phyloP scores from a whole-genome alignment of 2,888 invertebrate species.

The Eupithecia centaureata region DNA sequence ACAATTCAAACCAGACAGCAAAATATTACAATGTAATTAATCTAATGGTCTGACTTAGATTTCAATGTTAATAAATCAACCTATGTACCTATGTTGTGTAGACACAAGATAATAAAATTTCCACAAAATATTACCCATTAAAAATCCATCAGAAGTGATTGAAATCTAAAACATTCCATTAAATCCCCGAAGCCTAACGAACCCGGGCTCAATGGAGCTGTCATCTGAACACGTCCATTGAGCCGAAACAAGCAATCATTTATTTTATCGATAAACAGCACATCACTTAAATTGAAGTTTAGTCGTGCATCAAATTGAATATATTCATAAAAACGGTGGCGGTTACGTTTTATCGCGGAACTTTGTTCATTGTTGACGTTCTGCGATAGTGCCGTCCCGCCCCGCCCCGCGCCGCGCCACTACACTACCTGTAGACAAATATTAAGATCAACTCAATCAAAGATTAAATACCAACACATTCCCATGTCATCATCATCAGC shows the following conservation, averaged over 20 bases:
- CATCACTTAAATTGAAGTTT: conserved; percentile 55
- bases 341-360: conserved; percentile 50
- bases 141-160: conserved; percentile 27
- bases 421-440: no score
- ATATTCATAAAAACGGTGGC: conserved; percentile 59
- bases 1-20: not conserved
- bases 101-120: not conserved
- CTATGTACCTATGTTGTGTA: not conserved
- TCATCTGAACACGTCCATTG: conserved; percentile 34
- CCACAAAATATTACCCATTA: conserved; percentile 3
- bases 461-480: no score
- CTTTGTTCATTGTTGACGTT: conserved; percentile 53
- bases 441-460: no score
- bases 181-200: conserved; percentile 29
- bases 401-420: no score
- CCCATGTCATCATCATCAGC: no score
- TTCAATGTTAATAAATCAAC: not conserved
- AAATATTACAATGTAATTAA: not conserved
- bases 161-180: conserved; percentile 36
- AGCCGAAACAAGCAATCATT: conserved; percentile 31
- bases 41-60: not conserved
- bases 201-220: conserved; percentile 34
- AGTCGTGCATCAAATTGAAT: conserved; percentile 66
- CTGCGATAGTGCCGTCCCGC: conserved; percentile 43
- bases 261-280: conserved; percentile 22